Evolutionary conservation across 2,888 invertebrate genomes (phyloP), one percentile per base, ranked within the genome.

Genomic region (Tricholauxania praeusta): DNA sequence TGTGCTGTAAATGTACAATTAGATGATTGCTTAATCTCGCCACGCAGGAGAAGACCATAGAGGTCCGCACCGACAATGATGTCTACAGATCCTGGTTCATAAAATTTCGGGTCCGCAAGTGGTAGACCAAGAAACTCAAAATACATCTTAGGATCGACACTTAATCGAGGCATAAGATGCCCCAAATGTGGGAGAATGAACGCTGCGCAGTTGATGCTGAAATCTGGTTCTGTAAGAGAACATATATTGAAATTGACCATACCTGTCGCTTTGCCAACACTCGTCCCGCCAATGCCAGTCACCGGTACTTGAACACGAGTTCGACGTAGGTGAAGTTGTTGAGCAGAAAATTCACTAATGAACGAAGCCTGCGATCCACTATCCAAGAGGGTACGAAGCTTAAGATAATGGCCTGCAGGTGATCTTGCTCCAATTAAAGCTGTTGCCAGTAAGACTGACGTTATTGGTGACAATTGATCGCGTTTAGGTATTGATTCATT

Each of bases 341-440:
- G 72, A 3, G 55, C 74, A 2, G 74, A 74, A 70, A 74, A 75
- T 70, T 76, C 76, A 59, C 73, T 75, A 28, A 75, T 74, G 19
- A 77, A 74, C 8, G 71, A 69, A 10, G 75, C 72, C 22, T 75
- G 74, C 2, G 67, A 74, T 12, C 72, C 75, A 47, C 62, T 72
- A 17, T 72, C 74, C 28, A 77, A 39, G 5, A 77, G 69, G 47
- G 70, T 71, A 15, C 73, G 66, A 8, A 73, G 22, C 12, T 63
- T 32, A 1, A 73, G 65, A 51, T 64, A 51, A 32, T 65, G 72
- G 14, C 71, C 72, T 59, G 62, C 59, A 3, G 63, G 19, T 39
- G 71, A 74, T 51, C 63, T 67, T 22, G 65, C 65, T 32, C 51
- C 63, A 69, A 71, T 51, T 53, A 52, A 64, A 19, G 74, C 73